Evolutionary conservation across 2,113 vertebrate genomes (phyloP), one percentile per base, ranked within the genome.

Genomic region (Megaceryle maxima): DNA sequence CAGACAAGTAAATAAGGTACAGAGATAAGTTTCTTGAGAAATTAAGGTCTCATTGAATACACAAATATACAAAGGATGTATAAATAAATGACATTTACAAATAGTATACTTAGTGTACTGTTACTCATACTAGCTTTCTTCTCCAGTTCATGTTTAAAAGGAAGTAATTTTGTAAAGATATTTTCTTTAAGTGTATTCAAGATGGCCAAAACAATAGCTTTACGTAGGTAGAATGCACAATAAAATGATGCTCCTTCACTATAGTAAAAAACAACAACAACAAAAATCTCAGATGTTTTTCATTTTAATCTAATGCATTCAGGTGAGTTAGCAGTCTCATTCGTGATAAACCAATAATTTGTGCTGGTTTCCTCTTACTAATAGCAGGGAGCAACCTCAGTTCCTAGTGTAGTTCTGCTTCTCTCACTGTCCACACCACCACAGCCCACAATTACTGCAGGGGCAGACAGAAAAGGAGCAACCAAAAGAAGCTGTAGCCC

Each of bases 11-110:
- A 95, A 94, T 94, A 94, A 85, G 66, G 95, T 76, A 76, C 26
- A 57, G 70, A 87, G 92, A 94, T 96, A 96, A 89, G 44, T 88
- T 90, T 56, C 77, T 91, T 96, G 91, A 92, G 92, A 96, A 95
- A 80, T 82, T 73, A 87, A 72, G 21, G 19, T 92, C 66, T 96
- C 88, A 94, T 72, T 93, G 92, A 93, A 90, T 64, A 72, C 57
- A 93, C 43, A 96, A 87, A 94, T 94, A 96, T 88, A 95, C 94
- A 96, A 94, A 95, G 90, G 80, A 88, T 88, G 37, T 79, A 87
- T 88, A 96, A 96, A 96, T 93, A 95, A 92, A 93, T 86, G 4
- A 57, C 50, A 74, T 94, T 79, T 95, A 93, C 93, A 96, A 97
- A 96, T 91, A 96, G 88, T 31, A 53, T n/a, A 29, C 53, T 88